phyloP scores from a whole-genome alignment of 1,140 invertebrate species.

The Camponotus pennsylvanicus region DNA sequence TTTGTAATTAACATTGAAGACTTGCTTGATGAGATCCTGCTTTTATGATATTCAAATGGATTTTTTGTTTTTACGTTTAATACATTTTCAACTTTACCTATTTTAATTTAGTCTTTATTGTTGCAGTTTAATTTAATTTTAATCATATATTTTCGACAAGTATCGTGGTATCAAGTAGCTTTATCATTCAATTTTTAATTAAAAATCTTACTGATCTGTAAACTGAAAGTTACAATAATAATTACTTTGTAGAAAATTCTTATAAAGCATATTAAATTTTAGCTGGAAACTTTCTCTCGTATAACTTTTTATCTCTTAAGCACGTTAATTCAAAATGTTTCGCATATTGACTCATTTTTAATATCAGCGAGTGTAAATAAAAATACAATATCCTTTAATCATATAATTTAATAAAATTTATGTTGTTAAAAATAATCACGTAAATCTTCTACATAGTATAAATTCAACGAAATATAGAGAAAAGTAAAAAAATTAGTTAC shows the following conservation, averaged over 20 bases:
- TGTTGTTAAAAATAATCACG: background rate
- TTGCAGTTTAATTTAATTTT: background rate
- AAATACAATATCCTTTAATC: background rate
- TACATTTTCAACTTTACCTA: background rate
- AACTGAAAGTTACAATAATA: background rate
- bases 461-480: background rate
- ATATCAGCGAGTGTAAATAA: background rate
- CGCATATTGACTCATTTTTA: background rate
- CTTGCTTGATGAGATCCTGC: conserved; percentile 18
- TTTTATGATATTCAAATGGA: conserved; percentile 39
- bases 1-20: conserved; percentile 67
- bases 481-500: conserved; percentile 20
- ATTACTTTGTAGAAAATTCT: background rate
- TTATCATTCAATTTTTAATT: background rate
- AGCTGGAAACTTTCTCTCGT: background rate
- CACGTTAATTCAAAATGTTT: background rate
- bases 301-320: background rate
- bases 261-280: background rate
- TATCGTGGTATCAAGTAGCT: background rate
- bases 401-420: conserved; percentile 7
- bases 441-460: background rate
- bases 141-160: background rate
- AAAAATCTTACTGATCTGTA: background rate
- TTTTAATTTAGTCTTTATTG: background rate
- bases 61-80: conserved; percentile 25